phyloP scores from a whole-genome alignment of 2,113 vertebrate species.

The Ahaetulla prasina region DNA sequence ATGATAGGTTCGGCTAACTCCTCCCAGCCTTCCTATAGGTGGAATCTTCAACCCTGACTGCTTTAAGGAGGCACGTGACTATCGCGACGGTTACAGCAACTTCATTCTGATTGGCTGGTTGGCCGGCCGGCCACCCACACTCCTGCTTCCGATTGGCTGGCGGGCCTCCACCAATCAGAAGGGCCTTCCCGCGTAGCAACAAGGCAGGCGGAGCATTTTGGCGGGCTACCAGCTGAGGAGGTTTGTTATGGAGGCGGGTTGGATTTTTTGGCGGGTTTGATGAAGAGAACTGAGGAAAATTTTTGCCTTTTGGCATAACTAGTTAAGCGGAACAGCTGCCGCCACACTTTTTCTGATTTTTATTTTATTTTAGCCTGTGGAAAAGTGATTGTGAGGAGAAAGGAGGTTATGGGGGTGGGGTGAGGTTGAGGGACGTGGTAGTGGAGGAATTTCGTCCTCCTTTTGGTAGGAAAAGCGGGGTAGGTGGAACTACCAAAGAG shows the following conservation, averaged over 20 bases:
- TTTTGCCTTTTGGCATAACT: not conserved
- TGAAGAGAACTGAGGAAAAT: not conserved
- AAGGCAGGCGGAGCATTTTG: not conserved
- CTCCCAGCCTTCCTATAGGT: not conserved
- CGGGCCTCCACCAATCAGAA: not conserved
- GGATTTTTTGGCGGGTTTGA: not conserved
- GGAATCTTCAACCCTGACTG: not conserved
- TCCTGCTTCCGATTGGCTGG: not conserved
- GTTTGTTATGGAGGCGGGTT: not conserved
- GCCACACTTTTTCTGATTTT: not conserved
- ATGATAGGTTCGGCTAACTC: not conserved
- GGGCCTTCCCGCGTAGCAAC: not conserved
- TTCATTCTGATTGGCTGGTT: not conserved
- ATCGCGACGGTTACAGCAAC: not conserved
- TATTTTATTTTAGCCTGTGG: not conserved
- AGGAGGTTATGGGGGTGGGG: not conserved
- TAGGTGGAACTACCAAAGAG: fast-evolving
- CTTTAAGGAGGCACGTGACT: not conserved
- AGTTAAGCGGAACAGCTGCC: not conserved
- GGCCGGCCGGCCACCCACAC: too few relatives aligned
- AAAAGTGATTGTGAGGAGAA: not conserved
- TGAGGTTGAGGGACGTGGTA: not conserved
- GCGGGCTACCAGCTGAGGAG: not conserved
- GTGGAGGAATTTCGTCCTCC: not conserved
- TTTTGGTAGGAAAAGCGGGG: not conserved